A percentile compares a stretch with the other conserved stretches of the same genome.
Evolutionary conservation across 2,888 invertebrate species (phyloP).

Genomic region (Drosophila parthenogenetica): DNA sequence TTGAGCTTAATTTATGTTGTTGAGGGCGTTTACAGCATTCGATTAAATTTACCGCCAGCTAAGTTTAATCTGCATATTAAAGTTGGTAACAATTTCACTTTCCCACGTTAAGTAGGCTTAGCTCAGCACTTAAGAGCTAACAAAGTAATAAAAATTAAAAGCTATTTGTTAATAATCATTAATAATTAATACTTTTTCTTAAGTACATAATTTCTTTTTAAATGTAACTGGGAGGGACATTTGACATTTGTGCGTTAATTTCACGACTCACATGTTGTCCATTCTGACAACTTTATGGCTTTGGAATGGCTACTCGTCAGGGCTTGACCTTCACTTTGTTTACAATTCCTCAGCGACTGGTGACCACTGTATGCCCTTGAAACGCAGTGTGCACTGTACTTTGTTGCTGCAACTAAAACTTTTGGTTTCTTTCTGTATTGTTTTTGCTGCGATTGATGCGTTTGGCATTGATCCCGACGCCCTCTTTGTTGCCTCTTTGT

Average conservation of each 20-base stretch:
- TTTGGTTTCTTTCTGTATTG: constrained; percentile 2
- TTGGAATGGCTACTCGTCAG: constrained; percentile 17
- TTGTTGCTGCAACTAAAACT: constrained; percentile 1
- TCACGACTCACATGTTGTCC: background rate
- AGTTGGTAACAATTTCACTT: constrained; percentile 33
- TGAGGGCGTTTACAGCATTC: constrained; percentile 56
- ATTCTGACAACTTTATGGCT: constrained; percentile 1
- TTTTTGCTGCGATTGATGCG: constrained; percentile 38
- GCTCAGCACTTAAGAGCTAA: background rate
- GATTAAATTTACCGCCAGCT: constrained; percentile 40
- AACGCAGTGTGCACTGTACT: background rate
- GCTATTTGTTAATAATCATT: no score
- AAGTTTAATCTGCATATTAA: constrained; percentile 49
- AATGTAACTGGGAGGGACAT: background rate
- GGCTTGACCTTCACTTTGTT: constrained; percentile 34
- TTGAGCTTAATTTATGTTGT: constrained; percentile 49
- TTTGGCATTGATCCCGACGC: constrained; percentile 43
- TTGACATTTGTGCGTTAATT: background rate
- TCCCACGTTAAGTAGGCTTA: constrained; percentile 56
- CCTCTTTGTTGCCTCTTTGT: constrained; percentile 40
- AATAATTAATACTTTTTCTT: no score
- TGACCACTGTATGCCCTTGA: constrained; percentile 12
- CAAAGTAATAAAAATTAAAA: background rate
- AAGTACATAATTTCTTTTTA: no score
- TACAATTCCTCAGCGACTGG: constrained; percentile 20